phyloP scores from a whole-genome alignment of 1,140 invertebrate genomes.

The Drosophila trapezifrons region DNA sequence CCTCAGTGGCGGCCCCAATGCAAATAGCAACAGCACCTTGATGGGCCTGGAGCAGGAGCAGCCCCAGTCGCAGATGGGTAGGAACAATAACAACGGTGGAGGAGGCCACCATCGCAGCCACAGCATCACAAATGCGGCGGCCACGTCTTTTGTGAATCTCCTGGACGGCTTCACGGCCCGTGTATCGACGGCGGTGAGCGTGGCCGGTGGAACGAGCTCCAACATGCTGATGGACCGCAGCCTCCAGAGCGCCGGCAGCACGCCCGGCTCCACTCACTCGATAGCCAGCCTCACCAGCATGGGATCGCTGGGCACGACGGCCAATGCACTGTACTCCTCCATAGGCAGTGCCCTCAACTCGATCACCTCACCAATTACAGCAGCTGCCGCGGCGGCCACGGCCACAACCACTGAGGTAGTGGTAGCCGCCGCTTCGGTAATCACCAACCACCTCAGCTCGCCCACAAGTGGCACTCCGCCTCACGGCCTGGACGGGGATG shows the following conservation, averaged over 20 bases:
- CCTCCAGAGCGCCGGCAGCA: conserved; percentile 71
- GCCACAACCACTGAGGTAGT: conserved; percentile 76
- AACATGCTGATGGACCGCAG: conserved; percentile 55
- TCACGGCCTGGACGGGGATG: conserved; percentile 57
- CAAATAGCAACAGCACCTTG: conserved; percentile 47
- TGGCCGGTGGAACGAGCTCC: conserved; percentile 51
- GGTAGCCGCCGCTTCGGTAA: conserved; percentile 75
- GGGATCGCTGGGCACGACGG: conserved; percentile 74
- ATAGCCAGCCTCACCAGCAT: conserved; percentile 77
- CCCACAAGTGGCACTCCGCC: conserved; percentile 78
- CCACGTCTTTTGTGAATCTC: conserved; percentile 76
- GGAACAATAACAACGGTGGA: conserved; percentile 43
- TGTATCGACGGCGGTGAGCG: conserved; percentile 69
- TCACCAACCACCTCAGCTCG: conserved; percentile 80
- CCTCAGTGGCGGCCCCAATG: conserved; percentile 65
- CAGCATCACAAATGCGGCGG: conserved; percentile 73
- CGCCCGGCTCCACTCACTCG: conserved; percentile 71
- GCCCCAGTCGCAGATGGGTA: conserved; percentile 17
- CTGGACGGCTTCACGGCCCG: conserved; percentile 76
- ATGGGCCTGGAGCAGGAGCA: conserved; percentile 33
- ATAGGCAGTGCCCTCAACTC: conserved; percentile 79
- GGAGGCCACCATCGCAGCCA: conserved; percentile 69
- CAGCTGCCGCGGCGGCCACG: conserved; percentile 75
- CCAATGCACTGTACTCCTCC: conserved; percentile 82
- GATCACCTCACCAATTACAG: conserved; percentile 75